phyloP scores from a whole-genome alignment of 1,140 invertebrate genomes.

The Zaprionus taronus region DNA sequence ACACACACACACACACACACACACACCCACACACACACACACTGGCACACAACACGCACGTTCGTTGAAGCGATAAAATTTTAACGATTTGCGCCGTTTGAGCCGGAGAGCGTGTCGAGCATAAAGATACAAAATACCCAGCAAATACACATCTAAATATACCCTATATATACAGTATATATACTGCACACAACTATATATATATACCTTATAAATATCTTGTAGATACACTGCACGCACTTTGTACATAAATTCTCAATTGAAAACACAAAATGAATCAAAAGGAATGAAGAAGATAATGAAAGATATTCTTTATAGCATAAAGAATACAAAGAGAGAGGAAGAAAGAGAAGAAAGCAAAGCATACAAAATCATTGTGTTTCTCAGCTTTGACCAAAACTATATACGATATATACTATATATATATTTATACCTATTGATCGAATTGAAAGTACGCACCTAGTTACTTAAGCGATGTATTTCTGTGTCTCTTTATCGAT shows the following conservation, averaged over 20 bases:
- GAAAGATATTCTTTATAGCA: no score
- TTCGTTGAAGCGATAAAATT: conserved; percentile 74
- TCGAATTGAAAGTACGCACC: conserved; percentile 4
- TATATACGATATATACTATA: conserved; percentile 3
- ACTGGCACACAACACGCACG: conserved; percentile 53
- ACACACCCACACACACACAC: conserved; percentile 27
- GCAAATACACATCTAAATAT: conserved; percentile 42
- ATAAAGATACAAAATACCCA: conserved; percentile 74
- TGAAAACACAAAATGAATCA: conserved; percentile 33
- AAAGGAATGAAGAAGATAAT: background rate
- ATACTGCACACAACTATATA: conserved; percentile 25
- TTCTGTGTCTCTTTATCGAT: conserved; percentile 22
- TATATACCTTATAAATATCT: conserved; percentile 28
- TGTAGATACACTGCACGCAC: conserved; percentile 72
- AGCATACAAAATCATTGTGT: conserved; percentile 27
- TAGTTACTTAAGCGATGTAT: conserved; percentile 17
- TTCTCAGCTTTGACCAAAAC: conserved; percentile 73
- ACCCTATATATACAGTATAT: conserved; percentile 19
- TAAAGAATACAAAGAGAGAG: background rate
- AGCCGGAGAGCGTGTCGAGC: conserved; percentile 71
- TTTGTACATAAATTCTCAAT: conserved; percentile 78
- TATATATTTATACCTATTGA: conserved; percentile 5
- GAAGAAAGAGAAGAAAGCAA: conserved; percentile 28
- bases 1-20: conserved; percentile 58
- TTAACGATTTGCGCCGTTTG: conserved; percentile 79